Evolutionary conservation across 2,113 vertebrate species (phyloP).

Genomic region (Glaucidium brasilianum): DNA sequence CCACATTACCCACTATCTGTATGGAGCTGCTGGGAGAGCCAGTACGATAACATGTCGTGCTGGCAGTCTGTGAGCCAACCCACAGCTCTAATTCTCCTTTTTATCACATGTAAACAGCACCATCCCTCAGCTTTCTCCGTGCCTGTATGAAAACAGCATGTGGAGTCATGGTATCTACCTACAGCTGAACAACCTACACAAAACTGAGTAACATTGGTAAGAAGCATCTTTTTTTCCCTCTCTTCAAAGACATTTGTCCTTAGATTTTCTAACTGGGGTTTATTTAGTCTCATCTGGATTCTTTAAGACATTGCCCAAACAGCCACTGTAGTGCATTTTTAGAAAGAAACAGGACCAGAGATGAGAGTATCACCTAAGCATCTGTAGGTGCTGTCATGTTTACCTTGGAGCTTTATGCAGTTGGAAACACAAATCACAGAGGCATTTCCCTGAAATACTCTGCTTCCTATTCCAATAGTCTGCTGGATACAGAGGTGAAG

Average conservation of each 20-base stretch:
- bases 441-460: not conserved
- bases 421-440: not conserved
- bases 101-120: slow-evolving; percentile 22
- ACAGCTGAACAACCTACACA: slow-evolving; percentile 41
- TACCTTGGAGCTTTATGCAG: not conserved
- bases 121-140: slow-evolving; percentile 30
- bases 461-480: not conserved
- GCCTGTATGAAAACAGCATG: slow-evolving; percentile 31
- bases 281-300: not conserved
- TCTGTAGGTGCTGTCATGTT: not conserved
- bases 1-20: not conserved
- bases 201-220: not conserved
- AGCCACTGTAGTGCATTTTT: fast-evolving
- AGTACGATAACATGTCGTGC: not conserved
- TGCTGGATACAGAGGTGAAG: not conserved
- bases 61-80: slow-evolving; percentile 25
- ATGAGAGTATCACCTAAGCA: not conserved
- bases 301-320: not conserved
- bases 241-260: not conserved
- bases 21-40: not conserved
- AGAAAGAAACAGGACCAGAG: not conserved
- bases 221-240: not conserved
- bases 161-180: slow-evolving; percentile 27
- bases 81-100: slow-evolving; percentile 20
- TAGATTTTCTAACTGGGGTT: not conserved